Percentiles rank a stretch among this genome's conserved stretches.
phyloP scores from a whole-genome alignment of 2,113 vertebrate species.

The Ochotona princeps region DNA sequence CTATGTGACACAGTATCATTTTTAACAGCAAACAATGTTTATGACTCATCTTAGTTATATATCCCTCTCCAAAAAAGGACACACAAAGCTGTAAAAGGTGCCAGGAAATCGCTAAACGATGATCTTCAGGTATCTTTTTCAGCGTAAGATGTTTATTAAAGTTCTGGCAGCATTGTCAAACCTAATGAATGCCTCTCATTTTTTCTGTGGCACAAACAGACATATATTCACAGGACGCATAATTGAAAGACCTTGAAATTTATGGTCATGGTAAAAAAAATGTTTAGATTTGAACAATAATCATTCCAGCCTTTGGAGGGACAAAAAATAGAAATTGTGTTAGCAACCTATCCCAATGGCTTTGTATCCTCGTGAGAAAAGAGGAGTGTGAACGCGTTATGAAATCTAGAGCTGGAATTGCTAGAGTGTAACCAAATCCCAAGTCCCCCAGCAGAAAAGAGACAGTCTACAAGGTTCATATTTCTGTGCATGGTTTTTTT shows the following conservation, averaged over 20 bases:
- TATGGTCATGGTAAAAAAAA: slow-evolving; percentile 29
- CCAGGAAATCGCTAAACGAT: slow-evolving; percentile 41
- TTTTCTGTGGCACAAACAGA: slow-evolving; percentile 32
- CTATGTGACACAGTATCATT: slow-evolving; percentile 64
- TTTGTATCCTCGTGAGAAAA: slow-evolving; percentile 63
- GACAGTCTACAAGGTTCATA: slow-evolving; percentile 37
- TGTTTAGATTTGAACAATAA: slow-evolving; percentile 56
- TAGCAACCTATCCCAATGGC: slow-evolving; percentile 75
- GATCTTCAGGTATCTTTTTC: slow-evolving; percentile 57
- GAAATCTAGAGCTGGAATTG: slow-evolving; percentile 80
- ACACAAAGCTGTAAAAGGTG: slow-evolving; percentile 53
- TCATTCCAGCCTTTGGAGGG: slow-evolving; percentile 70
- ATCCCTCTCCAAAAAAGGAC: slow-evolving; percentile 52
- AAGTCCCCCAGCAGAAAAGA: slow-evolving; percentile 67
- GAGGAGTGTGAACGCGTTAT: slow-evolving; percentile 64
- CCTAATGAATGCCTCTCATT: slow-evolving; percentile 26
- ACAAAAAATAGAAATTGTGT: slow-evolving; percentile 79
- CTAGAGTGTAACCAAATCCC: slow-evolving; percentile 73
- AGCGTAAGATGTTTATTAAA: slow-evolving; percentile 68
- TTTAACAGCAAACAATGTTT: slow-evolving; percentile 70
- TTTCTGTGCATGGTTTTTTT: slow-evolving; percentile 28
- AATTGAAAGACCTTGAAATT: slow-evolving; percentile 62
- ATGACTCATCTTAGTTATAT: slow-evolving; percentile 77
- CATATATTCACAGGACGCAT: not conserved
- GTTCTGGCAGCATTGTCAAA: not conserved